Base-by-base conservation (phyloP, 2,797 vertebrate genomes). In the Eremophila alpestris region DNA sequence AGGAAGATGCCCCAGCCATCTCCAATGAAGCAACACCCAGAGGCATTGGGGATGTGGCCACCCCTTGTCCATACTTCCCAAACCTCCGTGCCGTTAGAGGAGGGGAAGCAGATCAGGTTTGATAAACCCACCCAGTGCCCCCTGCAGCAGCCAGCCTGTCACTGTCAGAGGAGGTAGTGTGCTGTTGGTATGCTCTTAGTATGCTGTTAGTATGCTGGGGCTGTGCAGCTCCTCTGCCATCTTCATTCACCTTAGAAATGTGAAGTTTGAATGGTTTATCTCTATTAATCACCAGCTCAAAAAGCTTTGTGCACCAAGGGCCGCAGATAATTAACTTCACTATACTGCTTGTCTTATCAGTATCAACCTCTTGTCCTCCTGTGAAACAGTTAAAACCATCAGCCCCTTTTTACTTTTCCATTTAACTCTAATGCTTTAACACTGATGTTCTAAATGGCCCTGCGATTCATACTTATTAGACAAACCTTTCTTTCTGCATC, bases 391-490 rank as follows among this genome's bases (percentile, higher is more conserved):
- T 96, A 97, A 97, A 96, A 96, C 95, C 94, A 96, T 95, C 96
- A 96, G 95, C 92, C 94, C 95, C 95, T 97, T 97, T 96, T 97
- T 97, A 97, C 96, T 97, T 97, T 97, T 96, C 97, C 94, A 97
- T 97, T 97, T 97, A 97, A 96, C 94, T 96, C 95, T 96, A 96
- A 97, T 97, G 96, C 96, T 97, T 96, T 97, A 97, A 97, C 97
- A 97, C 95, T 96, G 95, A 96, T 97, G 97, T 96, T 97, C 93
- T 97, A 97, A 97, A 97, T 96, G 95, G 95, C 91, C 92, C 95
- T 29, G 68, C 22, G 74, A 97, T 97, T 97, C 97, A 93, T 96
- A 95, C 95, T 97, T 97, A 97, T 97, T 97, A 97, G 96, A 96
- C 97, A 97, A 97, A 97, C 96, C 95, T 97, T 97, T 97, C 97